These are phyloP conservation scores for Melanogrammus aeglefinus DNA, from an alignment of 2,797 vertebrate species.

Conservation along the genomic window DNA sequence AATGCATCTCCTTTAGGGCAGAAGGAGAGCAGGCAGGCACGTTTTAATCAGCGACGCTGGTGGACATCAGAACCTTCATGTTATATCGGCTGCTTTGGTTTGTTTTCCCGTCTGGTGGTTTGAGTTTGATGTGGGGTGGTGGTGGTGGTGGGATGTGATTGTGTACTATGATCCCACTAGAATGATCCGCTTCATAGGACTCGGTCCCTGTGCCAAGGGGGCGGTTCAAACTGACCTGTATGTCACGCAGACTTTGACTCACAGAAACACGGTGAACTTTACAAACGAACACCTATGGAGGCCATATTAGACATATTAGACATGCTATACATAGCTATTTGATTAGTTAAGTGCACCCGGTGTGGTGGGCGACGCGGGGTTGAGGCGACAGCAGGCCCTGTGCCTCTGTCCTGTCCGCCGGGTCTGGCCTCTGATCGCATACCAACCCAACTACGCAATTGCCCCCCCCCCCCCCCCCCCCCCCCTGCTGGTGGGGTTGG, in stretches of 20 bases:
- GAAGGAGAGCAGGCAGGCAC: neutral
- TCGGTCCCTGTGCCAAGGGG: too few species aligned
- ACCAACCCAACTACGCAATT: constrained; percentile 57
- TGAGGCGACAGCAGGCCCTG: neutral
- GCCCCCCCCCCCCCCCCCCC: neutral
- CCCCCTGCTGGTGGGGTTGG: neutral
- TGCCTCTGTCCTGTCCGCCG: constrained; percentile 23
- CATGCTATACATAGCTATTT: too few species aligned
- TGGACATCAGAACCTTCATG: neutral
- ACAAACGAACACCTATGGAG: too few species aligned
- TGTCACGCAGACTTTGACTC: too few species aligned
- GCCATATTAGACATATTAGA: too few species aligned
- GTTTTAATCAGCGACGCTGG: neutral
- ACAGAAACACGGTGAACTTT: too few species aligned
- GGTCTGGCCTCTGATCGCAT: constrained; percentile 49
- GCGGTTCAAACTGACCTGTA: too few species aligned
- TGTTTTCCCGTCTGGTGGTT: neutral
- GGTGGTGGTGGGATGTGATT: neutral
- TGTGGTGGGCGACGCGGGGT: too few species aligned
- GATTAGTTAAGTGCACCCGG: too few species aligned
- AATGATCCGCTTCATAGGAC: too few species aligned
- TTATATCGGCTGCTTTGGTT: neutral
- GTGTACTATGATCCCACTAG: too few species aligned
- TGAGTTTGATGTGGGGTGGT: neutral
- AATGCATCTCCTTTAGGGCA: too few species aligned